Evolutionary conservation across 2,113 vertebrate genomes (phyloP), one percentile per base, ranked within the genome.

Genomic region (Oncorhynchus gorbuscha): DNA sequence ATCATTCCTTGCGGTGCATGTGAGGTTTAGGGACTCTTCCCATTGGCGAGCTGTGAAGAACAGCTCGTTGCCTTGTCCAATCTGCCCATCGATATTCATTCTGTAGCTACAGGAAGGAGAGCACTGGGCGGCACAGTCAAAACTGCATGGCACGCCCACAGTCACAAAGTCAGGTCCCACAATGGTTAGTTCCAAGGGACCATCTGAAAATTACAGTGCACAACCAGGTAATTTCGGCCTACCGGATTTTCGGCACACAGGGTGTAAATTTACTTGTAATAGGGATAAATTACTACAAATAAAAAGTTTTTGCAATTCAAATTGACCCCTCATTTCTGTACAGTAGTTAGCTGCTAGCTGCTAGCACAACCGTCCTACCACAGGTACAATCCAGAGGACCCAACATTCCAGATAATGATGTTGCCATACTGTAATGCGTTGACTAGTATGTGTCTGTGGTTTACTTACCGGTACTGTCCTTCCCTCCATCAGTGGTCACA

Each of bases 101-200:
- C 83, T 86, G 62, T 81, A 90, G 45, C 11, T 78, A 28, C 88
- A 91, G 0, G 0, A 0, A 2, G 74, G 59, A 35, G 7, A 3
- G 30, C 88, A 90, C 14, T 51, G 5, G 45, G 78, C 39, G 0
- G 0, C 0, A 0, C 88, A 91, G 3, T 35, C 20, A 4, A 80
- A 13, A 69, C 77, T 90, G 80, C 68, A 81, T 0, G 87, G 88
- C 70, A 91, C 87, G 0, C 84, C 81, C 71, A 90, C 80, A 0
- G 85, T 91, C 68, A 88, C 86, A 30, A 73, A 84, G 74, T 74
- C 66, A 1, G 84, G 86, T 4, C 83, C 86, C 1, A 22, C 0
- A 6, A 92, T 78, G 0, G 0, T 7, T 5, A 76, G 64, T 5
- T 69, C 45, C 30, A 35, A 22, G 64, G 76, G 28, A 16, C 8